phyloP scores from a whole-genome alignment of 2,888 invertebrate species.

The Cephus nigrinus region DNA sequence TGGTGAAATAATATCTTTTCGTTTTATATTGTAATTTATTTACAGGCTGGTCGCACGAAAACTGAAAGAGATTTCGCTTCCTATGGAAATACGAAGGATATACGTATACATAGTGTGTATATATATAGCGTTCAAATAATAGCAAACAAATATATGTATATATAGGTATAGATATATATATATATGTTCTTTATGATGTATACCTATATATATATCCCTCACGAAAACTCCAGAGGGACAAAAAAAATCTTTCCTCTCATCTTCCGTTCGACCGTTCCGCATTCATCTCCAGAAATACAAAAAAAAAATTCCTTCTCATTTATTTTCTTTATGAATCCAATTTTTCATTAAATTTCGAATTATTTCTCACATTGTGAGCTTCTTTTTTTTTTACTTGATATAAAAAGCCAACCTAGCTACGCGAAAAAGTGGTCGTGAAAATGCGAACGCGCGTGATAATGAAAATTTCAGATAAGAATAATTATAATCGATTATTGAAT shows the following conservation, averaged over 20 bases:
- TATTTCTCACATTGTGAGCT: not conserved
- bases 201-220: not conserved
- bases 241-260: not conserved
- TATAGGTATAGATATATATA: too few species aligned
- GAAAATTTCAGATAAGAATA: too few species aligned
- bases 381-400: too few species aligned
- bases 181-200: too few species aligned
- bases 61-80: slow-evolving; percentile 14
- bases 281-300: not conserved
- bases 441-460: too few species aligned
- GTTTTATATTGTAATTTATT: slow-evolving; percentile 18
- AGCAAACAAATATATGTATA: not conserved
- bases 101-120: not conserved
- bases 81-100: slow-evolving; percentile 13
- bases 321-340: not conserved
- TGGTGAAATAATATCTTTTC: slow-evolving; percentile 6
- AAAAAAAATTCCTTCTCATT: not conserved
- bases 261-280: not conserved
- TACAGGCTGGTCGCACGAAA: slow-evolving; percentile 11
- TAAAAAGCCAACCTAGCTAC: too few species aligned
- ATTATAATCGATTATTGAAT: too few species aligned
- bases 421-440: too few species aligned
- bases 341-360: not conserved
- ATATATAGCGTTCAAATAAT: not conserved
- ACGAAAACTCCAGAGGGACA: not conserved